Percentiles rank a stretch among this genome's conserved stretches.
These are phyloP conservation scores for Takifugu ocellatus DNA, from an alignment of 2,797 vertebrate species.

Conservation along the genomic window DNA sequence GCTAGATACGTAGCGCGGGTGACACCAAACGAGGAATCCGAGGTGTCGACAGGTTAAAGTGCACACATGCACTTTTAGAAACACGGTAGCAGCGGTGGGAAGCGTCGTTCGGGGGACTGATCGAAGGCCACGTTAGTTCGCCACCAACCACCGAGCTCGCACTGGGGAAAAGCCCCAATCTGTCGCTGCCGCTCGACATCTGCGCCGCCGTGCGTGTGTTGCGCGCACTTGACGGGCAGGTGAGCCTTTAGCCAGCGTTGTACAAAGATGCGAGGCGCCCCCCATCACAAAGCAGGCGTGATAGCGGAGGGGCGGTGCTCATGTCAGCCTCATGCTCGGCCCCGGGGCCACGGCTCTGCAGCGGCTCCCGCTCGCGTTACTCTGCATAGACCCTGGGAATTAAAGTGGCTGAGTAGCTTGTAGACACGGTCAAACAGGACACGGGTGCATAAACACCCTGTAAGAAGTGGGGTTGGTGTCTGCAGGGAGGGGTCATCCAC, in stretches of 20 bases:
- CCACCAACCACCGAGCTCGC: background rate
- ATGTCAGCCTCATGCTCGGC: constrained; percentile 26
- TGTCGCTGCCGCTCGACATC: background rate
- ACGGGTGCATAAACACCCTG: background rate
- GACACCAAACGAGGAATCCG: constrained; percentile 15
- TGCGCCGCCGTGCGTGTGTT: background rate
- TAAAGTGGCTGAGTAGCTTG: background rate
- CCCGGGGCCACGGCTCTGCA: background rate
- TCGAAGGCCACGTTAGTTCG: constrained; percentile 53
- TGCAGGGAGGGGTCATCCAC: background rate
- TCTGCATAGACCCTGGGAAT: background rate
- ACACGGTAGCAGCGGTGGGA: constrained; percentile 6
- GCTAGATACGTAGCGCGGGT: background rate
- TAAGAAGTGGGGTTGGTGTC: background rate
- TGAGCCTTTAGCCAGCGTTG: constrained; percentile 35
- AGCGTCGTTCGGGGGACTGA: constrained; percentile 31
- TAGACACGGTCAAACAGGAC: background rate
- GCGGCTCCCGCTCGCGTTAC: background rate
- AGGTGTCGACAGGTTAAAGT: constrained; percentile 15
- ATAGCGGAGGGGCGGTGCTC: constrained; percentile 63
- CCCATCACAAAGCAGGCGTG: constrained; percentile 64
- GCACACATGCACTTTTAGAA: constrained; percentile 15
- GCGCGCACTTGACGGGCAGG: background rate
- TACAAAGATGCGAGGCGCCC: constrained; percentile 46
- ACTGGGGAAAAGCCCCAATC: too few relatives aligned